Percentiles rank a stretch among this genome's conserved stretches.
These are phyloP conservation scores for Dolichallabes microphthalmus DNA, from an alignment of 2,113 vertebrate genomes.

Conservation along the genomic window DNA sequence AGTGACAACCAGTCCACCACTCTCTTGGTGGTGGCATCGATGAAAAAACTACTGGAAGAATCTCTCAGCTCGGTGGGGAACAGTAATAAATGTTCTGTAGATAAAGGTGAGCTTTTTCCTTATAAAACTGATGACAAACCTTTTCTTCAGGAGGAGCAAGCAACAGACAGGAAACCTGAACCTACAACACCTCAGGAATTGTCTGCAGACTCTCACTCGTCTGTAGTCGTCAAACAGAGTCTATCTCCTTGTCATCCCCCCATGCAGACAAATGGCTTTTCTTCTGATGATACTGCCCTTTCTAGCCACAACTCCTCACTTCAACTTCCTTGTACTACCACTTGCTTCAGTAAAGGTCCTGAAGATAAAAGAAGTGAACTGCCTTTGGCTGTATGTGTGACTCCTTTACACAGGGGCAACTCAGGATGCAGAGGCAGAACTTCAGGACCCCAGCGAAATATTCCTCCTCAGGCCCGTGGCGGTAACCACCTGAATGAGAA, in stretches of 20 bases:
- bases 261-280: conserved; percentile 15
- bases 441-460: conserved; percentile 29
- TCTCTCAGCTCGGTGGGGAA: conserved; percentile 67
- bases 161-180: conserved; percentile 49
- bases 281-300: conserved; percentile 22
- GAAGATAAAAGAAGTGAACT: background rate
- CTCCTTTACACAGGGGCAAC: conserved; percentile 25
- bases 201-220: conserved; percentile 48
- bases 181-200: conserved; percentile 40
- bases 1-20: conserved; percentile 70
- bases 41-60: conserved; percentile 76
- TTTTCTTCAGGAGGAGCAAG: conserved; percentile 23
- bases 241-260: conserved; percentile 1
- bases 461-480: conserved; percentile 47
- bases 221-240: conserved; percentile 53
- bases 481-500: conserved; percentile 29
- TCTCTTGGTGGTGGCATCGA: conserved; percentile 73
- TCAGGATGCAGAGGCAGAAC: conserved; percentile 46
- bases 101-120: conserved; percentile 47
- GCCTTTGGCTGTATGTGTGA: conserved; percentile 4
- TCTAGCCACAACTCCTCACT: background rate
- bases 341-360: conserved; percentile 13
- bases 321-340: background rate
- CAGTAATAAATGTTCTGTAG: conserved; percentile 33
- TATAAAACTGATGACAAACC: conserved; percentile 46